A percentile compares a stretch with the other conserved stretches of the same genome.
Evolutionary conservation across 2,888 invertebrate species (phyloP).

Genomic region (Clitarchus hookeri): DNA sequence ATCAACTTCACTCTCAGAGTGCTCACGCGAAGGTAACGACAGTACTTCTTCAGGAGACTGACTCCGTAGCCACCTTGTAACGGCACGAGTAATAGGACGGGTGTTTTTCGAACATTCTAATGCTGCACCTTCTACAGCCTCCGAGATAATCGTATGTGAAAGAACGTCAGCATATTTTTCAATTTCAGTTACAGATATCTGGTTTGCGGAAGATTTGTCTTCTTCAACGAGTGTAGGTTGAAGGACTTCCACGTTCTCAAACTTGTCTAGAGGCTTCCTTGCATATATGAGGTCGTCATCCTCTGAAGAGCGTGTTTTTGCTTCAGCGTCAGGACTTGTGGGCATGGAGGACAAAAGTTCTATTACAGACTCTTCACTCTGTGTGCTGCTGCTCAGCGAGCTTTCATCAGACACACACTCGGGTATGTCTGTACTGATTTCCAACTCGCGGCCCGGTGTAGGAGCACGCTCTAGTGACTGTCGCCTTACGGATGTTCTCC

Average conservation of each 20-base stretch:
- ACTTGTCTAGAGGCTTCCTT: neutral
- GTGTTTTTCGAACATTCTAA: conserved; percentile 21
- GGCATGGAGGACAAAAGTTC: conserved; percentile 34
- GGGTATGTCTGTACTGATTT: neutral
- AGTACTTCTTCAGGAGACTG: conserved; percentile 50
- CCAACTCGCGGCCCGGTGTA: conserved; percentile 28
- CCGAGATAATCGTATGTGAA: conserved; percentile 30
- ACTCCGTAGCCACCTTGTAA: conserved; percentile 62
- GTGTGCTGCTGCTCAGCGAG: conserved; percentile 26
- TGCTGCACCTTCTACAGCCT: conserved; percentile 28
- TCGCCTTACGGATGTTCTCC: conserved; percentile 23
- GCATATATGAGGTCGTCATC: conserved; percentile 32
- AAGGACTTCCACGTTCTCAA: neutral
- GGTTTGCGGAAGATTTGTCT: neutral
- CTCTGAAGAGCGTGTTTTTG: conserved; percentile 20
- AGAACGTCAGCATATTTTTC: conserved; percentile 33
- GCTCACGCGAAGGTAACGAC: conserved; percentile 42
- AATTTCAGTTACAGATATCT: neutral
- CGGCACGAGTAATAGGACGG: conserved; percentile 62
- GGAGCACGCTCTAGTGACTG: conserved; percentile 30
- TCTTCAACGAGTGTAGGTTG: too few species aligned
- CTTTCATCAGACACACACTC: conserved; percentile 27
- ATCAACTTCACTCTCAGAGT: conserved; percentile 38
- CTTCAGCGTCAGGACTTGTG: conserved; percentile 33
- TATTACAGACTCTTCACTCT: conserved; percentile 37